Base-by-base conservation (phyloP, 2,113 vertebrate genomes). In the Ptyas mucosa region DNA sequence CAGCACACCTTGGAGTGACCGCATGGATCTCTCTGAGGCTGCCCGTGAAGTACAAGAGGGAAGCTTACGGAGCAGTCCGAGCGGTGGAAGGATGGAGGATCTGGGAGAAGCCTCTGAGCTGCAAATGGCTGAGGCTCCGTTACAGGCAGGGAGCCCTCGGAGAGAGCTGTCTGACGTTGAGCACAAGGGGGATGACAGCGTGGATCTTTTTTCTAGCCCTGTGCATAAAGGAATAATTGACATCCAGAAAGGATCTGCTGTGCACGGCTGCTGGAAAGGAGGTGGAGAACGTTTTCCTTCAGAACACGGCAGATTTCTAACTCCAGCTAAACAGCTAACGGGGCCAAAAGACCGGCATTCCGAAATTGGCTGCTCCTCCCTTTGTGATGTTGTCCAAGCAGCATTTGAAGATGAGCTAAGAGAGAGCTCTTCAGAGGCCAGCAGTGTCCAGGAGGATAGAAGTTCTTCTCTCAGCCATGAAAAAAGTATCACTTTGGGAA, bases 371-470 rank as follows among this genome's bases (percentile, higher is more conserved):
- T 21, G 8, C 94, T 95, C 93, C 93, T 93, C 93, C 90, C 7
- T 75, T 97, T 91, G 92, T 69, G 90, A 51, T 94, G 93, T 69
- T 95, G 75, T 91, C 93, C 57, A 89, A 91, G 94, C 96, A 95
- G 93, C 92, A 89, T 54, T 75, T 34, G 95, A 94, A 94, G 95
- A 92, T 55, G 94, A 89, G 43, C 8, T 92, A 86, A 69, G 93
- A 90, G 88, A 39, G 49, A 43, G 93, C 21, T 55, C 88, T 92
- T 94, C 91, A 90, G 95, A 96, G 69, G 21, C 55, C 90, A 49
- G 7, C 91, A 95, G 91, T 1, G 81, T 97, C 61, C 93, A 92
- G 95, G 95, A 95, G 43, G 8, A 86, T 64, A 46, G 94, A 85
- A 9, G 18, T 88, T 90, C 92, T 58, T 91, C 23, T 93, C 58